These are phyloP conservation scores for Lysandra coridon DNA, from an alignment of 2,888 invertebrate species.

Conservation along the genomic window DNA sequence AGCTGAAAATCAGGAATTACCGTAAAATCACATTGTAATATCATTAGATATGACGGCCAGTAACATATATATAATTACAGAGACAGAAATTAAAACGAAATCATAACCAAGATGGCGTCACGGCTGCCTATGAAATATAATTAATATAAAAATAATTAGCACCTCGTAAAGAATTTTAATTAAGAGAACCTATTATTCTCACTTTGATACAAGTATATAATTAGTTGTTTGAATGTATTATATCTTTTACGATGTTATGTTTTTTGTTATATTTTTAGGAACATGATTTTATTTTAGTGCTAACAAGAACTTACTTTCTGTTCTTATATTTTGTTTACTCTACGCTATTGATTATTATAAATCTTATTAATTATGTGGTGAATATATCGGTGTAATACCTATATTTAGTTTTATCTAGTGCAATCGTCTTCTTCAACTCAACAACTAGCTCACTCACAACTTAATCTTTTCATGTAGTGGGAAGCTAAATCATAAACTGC, in stretches of 20 bases:
- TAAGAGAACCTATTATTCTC: slow-evolving; percentile 23
- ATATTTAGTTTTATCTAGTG: too few relatives aligned
- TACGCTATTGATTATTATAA: background rate
- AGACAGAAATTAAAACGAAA: slow-evolving; percentile 19
- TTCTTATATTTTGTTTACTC: background rate
- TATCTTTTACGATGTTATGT: slow-evolving; percentile 3
- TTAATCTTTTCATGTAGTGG: too few relatives aligned
- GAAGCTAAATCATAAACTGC: too few relatives aligned
- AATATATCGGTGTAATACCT: too few relatives aligned
- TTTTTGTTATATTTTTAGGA: background rate
- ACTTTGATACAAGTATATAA: slow-evolving; percentile 17
- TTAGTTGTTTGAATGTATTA: slow-evolving; percentile 4
- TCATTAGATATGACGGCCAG: background rate
- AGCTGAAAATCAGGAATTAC: background rate
- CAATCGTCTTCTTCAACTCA: too few relatives aligned
- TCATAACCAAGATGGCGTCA: slow-evolving; percentile 16
- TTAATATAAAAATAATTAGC: slow-evolving; percentile 25
- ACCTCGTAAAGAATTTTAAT: slow-evolving; percentile 29
- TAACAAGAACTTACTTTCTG: background rate
- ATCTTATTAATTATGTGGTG: too few relatives aligned
- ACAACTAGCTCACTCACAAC: too few relatives aligned
- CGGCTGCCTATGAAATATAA: background rate
- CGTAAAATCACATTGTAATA: background rate
- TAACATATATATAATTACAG: slow-evolving; percentile 14
- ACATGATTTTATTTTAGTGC: background rate